Conservation (phyloP, 2,888 invertebrate species). For the Mongoloraphidia duomilia region DNA sequence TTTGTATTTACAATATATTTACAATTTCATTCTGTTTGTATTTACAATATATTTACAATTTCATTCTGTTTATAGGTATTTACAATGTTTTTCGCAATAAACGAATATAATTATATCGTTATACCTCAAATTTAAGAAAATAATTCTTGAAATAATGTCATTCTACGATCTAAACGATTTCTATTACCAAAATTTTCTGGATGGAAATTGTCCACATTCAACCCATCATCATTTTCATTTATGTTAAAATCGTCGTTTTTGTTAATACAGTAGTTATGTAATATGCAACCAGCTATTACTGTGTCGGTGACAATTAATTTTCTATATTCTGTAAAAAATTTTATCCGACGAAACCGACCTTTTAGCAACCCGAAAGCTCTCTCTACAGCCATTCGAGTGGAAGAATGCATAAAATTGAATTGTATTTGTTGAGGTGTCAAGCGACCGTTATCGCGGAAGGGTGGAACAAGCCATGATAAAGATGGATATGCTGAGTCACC, state of each 20-base stretch:
- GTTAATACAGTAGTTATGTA: slow-evolving; percentile 10
- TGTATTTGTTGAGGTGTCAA: slow-evolving; percentile 7
- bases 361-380: slow-evolving; percentile 9
- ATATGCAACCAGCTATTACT: slow-evolving; percentile 9
- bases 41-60: too few relatives aligned
- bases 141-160: too few relatives aligned
- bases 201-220: too few relatives aligned
- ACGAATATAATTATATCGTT: too few relatives aligned
- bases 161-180: too few relatives aligned
- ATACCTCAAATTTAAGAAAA: too few relatives aligned
- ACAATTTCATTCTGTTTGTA: too few relatives aligned
- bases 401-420: slow-evolving; percentile 11
- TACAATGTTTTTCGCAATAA: too few relatives aligned
- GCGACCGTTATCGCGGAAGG: slow-evolving; percentile 9
- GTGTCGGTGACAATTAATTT: slow-evolving; percentile 9
- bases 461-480: slow-evolving; percentile 11
- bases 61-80: too few relatives aligned
- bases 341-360: slow-evolving; percentile 9
- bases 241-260: slow-evolving; percentile 7
- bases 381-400: slow-evolving; percentile 9
- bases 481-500: slow-evolving; percentile 15
- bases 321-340: slow-evolving; percentile 10
- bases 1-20: too few relatives aligned
- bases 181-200: too few relatives aligned
- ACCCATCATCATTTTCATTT: too few relatives aligned